Evolutionary conservation across 2,797 vertebrate genomes (phyloP), one percentile per base, ranked within the genome.

Genomic region (Falco naumanni): DNA sequence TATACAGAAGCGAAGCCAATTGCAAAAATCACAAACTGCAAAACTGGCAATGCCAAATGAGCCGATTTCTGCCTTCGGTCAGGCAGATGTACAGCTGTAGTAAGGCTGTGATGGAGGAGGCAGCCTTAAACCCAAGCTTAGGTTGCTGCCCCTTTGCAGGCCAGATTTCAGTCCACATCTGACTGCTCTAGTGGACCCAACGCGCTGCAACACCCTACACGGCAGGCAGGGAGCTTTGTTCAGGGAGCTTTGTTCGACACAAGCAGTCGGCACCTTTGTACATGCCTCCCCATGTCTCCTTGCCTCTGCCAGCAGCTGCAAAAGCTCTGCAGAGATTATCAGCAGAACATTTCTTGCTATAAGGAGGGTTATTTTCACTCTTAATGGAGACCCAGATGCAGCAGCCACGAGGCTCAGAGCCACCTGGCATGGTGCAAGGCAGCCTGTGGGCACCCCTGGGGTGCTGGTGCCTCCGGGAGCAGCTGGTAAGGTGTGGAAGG

Each of bases 141-240:
- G 65, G 34, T 15, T 41, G n/a, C 12, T 47, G 37, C 29, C 41
- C 57, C 25, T 63, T 72, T 48, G 16, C 43, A 37, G 48, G 53
- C 13, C 76, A 47, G 45, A 6, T 81, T 61, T 60, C 65, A 21
- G 65, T 43, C 47, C 39, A 20, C 16, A 48, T 8, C 57, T 57
- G 47, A 26, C 53, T 54, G 65, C 48, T 78, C 20, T 16, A 13
- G 48, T 9, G 63, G 33, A 37, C 45, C 66, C 66, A 16, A 29
- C 29, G 21, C 4, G 9, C 51, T 75, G 43, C 74, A 50, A 33
- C 5, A 3, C 10, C 13, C 41, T 11, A 4, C 17, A 3, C 0
- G 3, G 16, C 53, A 59, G 8, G 34, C 37, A 37, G 33, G 21
- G 48, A 64, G 12, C 28, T 81, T 51, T 45, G 65, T 24, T 24